Percentiles rank a stretch among this genome's conserved stretches.
Conservation (phyloP, 1,140 invertebrate species). For the Ladona fulva region DNA sequence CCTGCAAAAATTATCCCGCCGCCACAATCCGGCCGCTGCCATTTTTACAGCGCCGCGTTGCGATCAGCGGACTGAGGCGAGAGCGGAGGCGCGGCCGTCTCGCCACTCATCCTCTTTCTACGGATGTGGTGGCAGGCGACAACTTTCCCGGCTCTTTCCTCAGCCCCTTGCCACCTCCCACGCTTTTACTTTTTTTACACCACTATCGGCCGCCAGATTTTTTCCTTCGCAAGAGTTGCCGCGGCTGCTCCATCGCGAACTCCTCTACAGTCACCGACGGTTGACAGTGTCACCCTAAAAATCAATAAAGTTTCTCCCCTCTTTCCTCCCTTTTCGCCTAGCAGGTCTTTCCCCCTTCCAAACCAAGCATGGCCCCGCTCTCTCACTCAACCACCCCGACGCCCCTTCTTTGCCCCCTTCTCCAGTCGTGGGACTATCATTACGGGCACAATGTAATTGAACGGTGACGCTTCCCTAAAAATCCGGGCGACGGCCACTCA, state of each 20-base stretch:
- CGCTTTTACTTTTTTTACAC: conserved; percentile 22
- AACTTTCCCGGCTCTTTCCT: conserved; percentile 19
- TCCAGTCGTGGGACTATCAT: conserved; percentile 23
- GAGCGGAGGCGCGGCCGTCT: conserved; percentile 28
- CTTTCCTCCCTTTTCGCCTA: conserved; percentile 29
- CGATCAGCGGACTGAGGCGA: conserved; percentile 30
- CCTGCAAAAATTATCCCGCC: conserved; percentile 38
- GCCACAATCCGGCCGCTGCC: conserved; percentile 34
- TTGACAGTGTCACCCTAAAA: conserved; percentile 57
- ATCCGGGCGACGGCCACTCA: conserved; percentile 21
- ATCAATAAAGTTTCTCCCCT: conserved; percentile 50
- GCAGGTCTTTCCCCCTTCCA: conserved; percentile 6
- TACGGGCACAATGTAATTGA: conserved; percentile 27
- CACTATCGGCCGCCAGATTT: conserved; percentile 23
- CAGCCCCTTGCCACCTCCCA: conserved; percentile 20
- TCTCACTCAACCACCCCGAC: neutral
- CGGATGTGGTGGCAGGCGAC: conserved; percentile 17
- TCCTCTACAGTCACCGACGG: conserved; percentile 23
- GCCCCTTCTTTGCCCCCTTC: conserved; percentile 1
- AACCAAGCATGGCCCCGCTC: conserved; percentile 5
- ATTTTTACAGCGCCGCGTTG: conserved; percentile 38
- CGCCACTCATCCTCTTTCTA: conserved; percentile 30
- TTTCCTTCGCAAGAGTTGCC: conserved; percentile 35
- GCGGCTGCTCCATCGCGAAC: conserved; percentile 36
- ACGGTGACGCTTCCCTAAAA: conserved; percentile 25